A percentile compares a stretch with the other conserved stretches of the same genome.
Evolutionary conservation across 2,797 vertebrate genomes (phyloP).

Genomic region (Mycteria americana): DNA sequence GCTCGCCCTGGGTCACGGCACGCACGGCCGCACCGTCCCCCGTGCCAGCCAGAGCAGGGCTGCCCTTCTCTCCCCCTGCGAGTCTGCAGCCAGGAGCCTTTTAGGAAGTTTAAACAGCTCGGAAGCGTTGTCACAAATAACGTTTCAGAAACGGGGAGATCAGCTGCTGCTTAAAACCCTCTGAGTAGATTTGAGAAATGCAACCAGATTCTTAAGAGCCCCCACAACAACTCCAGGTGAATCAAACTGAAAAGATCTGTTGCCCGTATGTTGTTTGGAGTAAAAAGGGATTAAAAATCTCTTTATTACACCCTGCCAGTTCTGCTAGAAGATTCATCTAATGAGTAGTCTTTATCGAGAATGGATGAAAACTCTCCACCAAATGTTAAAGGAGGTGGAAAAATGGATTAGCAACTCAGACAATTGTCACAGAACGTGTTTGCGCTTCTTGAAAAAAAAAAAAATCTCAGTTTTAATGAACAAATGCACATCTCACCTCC

Average conservation of each 20-base stretch:
- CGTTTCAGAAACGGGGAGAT: background rate
- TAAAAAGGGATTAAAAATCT: background rate
- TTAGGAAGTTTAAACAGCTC: background rate
- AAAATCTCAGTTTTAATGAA: background rate
- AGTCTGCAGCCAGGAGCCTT: background rate
- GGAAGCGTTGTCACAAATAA: background rate
- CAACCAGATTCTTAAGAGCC: background rate
- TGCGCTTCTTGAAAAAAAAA: background rate
- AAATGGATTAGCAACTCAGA: background rate
- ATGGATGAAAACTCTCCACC: background rate
- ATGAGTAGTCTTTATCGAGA: background rate
- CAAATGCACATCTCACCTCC: background rate
- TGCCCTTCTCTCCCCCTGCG: background rate
- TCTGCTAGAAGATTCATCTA: background rate
- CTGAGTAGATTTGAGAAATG: background rate
- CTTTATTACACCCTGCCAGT: background rate
- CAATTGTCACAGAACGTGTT: background rate
- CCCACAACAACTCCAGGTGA: background rate
- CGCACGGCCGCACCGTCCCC: fast-evolving
- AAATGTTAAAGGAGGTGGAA: background rate
- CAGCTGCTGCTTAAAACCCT: background rate
- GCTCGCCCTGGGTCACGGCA: background rate
- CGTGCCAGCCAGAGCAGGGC: background rate
- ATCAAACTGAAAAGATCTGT: background rate
- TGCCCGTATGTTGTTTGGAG: background rate